phyloP scores from a whole-genome alignment of 2,888 invertebrate species.

The Pycnomerus fuliginosus region DNA sequence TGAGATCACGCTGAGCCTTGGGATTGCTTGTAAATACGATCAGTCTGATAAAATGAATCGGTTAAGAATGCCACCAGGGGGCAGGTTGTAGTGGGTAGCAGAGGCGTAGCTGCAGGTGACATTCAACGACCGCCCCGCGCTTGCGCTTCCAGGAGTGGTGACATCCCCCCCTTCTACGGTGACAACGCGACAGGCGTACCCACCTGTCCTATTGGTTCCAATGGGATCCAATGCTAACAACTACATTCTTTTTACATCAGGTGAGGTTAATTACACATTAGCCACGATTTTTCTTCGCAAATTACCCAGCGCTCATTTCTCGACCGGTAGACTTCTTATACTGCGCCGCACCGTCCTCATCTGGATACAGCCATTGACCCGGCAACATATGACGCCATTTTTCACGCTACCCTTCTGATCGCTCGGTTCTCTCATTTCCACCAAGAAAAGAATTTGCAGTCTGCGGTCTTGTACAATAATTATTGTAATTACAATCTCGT shows the following conservation, averaged over 20 bases:
- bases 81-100: conserved; percentile 45
- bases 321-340: conserved; percentile 12
- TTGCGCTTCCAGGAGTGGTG: conserved; percentile 44
- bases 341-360: conserved; percentile 11
- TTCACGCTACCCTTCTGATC: too few species aligned
- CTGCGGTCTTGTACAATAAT: too few species aligned
- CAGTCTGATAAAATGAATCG: neutral
- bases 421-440: too few species aligned
- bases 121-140: conserved; percentile 50
- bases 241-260: conserved; percentile 22
- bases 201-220: conserved; percentile 51
- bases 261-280: conserved; percentile 11
- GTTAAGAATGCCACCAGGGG: conserved; percentile 43
- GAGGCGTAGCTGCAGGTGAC: conserved; percentile 52
- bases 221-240: conserved; percentile 48
- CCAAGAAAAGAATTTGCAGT: too few species aligned
- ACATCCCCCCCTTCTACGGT: conserved; percentile 49
- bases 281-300: conserved; percentile 2
- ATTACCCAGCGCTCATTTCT: conserved; percentile 4
- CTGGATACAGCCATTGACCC: too few species aligned
- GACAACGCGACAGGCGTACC: conserved; percentile 53
- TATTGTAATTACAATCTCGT: too few species aligned
- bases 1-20: too few species aligned
- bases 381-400: too few species aligned
- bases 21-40: conserved; percentile 9